A percentile compares a stretch with the other conserved stretches of the same genome.
These are phyloP conservation scores for Laticauda colubrina DNA, from an alignment of 2,113 vertebrate species.

Conservation along the genomic window DNA sequence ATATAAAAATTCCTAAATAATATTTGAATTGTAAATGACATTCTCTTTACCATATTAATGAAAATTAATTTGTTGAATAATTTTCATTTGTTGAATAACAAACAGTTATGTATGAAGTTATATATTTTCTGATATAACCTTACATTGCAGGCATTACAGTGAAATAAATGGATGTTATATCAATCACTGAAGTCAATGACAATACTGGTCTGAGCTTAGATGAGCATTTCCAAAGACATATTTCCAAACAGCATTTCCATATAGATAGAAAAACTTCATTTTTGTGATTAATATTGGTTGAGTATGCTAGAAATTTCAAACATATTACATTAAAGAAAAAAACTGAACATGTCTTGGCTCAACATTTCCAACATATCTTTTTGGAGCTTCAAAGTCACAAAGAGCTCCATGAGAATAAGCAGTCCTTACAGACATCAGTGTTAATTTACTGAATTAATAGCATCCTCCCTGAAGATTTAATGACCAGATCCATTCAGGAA, in stretches of 20 bases:
- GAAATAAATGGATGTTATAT: conserved; percentile 31
- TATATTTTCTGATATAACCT: background rate
- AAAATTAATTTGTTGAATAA: conserved; percentile 19
- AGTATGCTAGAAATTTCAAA: conserved; percentile 19
- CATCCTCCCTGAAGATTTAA: background rate
- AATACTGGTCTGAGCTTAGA: conserved; percentile 18
- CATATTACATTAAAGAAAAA: background rate
- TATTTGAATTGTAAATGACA: background rate
- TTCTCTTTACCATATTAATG: conserved; percentile 21
- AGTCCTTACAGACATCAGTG: background rate
- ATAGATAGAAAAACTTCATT: conserved; percentile 21
- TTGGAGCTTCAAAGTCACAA: background rate
- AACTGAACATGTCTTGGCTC: background rate
- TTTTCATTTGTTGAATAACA: background rate
- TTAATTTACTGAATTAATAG: background rate
- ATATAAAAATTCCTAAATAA: background rate
- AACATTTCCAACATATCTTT: background rate
- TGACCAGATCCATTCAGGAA: background rate
- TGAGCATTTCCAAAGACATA: background rate
- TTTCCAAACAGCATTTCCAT: conserved; percentile 36
- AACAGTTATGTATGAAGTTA: conserved; percentile 10
- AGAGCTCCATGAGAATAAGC: background rate
- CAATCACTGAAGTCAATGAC: conserved; percentile 44
- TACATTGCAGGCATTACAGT: conserved; percentile 33
- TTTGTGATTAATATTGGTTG: conserved; percentile 30